Evolutionary conservation across 2,888 invertebrate species (phyloP).

Genomic region (Ephialtes manifestator): DNA sequence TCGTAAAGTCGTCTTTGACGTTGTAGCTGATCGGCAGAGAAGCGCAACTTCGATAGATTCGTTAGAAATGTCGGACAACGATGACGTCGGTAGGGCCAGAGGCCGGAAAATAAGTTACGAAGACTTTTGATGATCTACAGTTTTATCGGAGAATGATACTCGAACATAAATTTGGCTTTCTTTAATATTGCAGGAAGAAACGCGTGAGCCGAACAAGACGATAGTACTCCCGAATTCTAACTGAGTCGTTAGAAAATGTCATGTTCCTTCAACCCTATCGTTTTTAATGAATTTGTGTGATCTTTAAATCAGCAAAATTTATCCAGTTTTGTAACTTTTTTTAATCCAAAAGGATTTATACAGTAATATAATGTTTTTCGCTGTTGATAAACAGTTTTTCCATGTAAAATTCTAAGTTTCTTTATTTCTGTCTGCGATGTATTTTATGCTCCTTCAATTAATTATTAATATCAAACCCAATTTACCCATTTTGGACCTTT

Average conservation of each 20-base stretch:
- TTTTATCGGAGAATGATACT: slow-evolving; percentile 1
- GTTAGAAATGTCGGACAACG: slow-evolving; percentile 75
- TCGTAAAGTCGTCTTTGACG: slow-evolving; percentile 65
- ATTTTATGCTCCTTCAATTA: not conserved
- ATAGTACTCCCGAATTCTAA: slow-evolving; percentile 29
- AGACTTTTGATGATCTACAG: slow-evolving; percentile 43
- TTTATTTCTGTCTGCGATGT: not conserved
- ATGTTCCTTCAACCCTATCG: slow-evolving; percentile 40
- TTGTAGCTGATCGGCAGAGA: slow-evolving; percentile 65
- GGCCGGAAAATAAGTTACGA: slow-evolving; percentile 68
- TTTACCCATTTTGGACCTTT: not conserved
- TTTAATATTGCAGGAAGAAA: slow-evolving; percentile 64
- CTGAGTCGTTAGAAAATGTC: slow-evolving; percentile 17
- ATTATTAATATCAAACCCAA: not conserved
- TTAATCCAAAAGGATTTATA: not conserved
- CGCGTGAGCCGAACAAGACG: slow-evolving; percentile 60
- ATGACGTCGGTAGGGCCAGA: slow-evolving; percentile 64
- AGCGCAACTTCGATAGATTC: slow-evolving; percentile 78
- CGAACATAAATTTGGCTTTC: slow-evolving; percentile 8
- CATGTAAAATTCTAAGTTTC: not conserved
- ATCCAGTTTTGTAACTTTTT: not conserved
- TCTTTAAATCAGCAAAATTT: not conserved
- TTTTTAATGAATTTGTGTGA: not conserved
- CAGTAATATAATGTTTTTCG: slow-evolving; percentile 3
- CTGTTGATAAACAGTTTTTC: slow-evolving; percentile 3